Evolutionary conservation across 2,888 invertebrate genomes (phyloP).

Genomic region (Myopa testacea): DNA sequence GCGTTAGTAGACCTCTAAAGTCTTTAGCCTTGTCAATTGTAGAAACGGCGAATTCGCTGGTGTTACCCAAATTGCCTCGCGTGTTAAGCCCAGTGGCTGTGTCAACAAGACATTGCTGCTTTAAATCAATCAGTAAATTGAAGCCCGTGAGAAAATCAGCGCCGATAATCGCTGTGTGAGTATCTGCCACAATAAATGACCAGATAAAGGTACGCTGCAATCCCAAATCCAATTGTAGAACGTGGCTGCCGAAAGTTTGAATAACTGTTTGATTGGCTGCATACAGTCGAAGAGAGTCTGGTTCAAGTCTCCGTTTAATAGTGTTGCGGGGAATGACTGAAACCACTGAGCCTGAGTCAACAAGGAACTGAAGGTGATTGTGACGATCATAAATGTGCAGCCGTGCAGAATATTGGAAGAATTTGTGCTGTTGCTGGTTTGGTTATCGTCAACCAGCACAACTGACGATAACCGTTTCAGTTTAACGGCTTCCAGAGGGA

Average conservation of each 20-base stretch:
- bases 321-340: conserved; percentile 41
- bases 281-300: too few relatives aligned
- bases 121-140: conserved; percentile 42
- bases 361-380: conserved; percentile 40
- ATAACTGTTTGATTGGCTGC: too few relatives aligned
- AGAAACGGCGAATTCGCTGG: conserved; percentile 38
- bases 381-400: conserved; percentile 34
- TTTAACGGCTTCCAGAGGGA: background rate
- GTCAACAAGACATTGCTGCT: conserved; percentile 36
- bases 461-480: conserved; percentile 27
- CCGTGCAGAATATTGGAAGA: background rate
- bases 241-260: too few relatives aligned
- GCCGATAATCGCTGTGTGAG: too few relatives aligned
- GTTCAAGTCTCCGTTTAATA: too few relatives aligned
- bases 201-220: too few relatives aligned
- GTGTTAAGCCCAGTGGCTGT: conserved; percentile 27
- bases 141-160: conserved; percentile 29
- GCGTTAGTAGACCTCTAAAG: conserved; percentile 29
- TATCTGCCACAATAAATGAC: too few relatives aligned
- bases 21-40: conserved; percentile 24
- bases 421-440: conserved; percentile 22
- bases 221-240: too few relatives aligned
- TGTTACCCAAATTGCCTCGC: conserved; percentile 21
- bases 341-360: conserved; percentile 48
- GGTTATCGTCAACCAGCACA: conserved; percentile 40